These are phyloP conservation scores for Anthrax anthrax DNA, from an alignment of 2,888 invertebrate species.

Conservation along the genomic window DNA sequence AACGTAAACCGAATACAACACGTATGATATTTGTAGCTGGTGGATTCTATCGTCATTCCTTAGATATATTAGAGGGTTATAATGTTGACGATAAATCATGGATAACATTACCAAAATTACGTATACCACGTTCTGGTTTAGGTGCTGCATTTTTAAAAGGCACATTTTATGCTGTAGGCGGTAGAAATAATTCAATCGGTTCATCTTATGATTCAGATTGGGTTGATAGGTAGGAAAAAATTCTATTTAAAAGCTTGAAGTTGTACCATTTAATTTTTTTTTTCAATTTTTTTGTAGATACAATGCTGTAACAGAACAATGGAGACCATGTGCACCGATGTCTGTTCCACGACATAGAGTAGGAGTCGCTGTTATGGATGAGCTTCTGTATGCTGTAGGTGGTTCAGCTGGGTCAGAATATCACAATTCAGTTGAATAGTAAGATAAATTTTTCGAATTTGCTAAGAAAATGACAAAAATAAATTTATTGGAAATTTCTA, in stretches of 20 bases:
- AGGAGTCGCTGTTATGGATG: conserved; percentile 90
- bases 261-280: not conserved
- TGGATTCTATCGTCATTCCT: conserved; percentile 73
- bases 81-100: conserved; percentile 76
- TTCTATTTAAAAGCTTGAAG: too few relatives aligned
- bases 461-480: not conserved
- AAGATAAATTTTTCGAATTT: conserved; percentile 16
- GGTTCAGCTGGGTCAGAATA: conserved; percentile 76
- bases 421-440: conserved; percentile 83
- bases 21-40: conserved; percentile 84
- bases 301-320: conserved; percentile 71
- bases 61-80: conserved; percentile 77
- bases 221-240: conserved; percentile 44
- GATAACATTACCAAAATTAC: conserved; percentile 67
- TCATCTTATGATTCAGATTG: conserved; percentile 77
- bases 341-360: conserved; percentile 74
- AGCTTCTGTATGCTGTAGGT: conserved; percentile 79
- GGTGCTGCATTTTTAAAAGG: conserved; percentile 79
- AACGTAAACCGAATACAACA: conserved; percentile 75
- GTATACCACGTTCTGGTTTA: conserved; percentile 75
- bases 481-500: too few relatives aligned
- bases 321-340: conserved; percentile 81
- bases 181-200: conserved; percentile 79
- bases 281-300: conserved; percentile 37
- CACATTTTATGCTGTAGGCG: conserved; percentile 83